These are phyloP conservation scores for Dromas ardeola DNA, from an alignment of 2,113 vertebrate genomes.

Conservation along the genomic window DNA sequence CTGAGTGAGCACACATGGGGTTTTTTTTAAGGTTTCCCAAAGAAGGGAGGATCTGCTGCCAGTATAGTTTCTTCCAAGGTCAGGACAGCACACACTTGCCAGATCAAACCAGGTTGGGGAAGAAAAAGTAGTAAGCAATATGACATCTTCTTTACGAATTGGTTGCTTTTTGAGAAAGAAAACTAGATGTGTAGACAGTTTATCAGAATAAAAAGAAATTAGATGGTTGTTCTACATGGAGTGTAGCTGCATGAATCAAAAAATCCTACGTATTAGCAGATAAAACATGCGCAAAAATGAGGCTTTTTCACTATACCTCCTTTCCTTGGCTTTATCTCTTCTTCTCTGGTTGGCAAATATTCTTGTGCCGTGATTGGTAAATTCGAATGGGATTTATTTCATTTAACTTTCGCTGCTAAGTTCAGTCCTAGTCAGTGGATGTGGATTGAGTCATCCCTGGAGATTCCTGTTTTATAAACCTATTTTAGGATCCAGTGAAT, in stretches of 20 bases:
- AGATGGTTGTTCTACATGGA: background rate
- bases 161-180: background rate
- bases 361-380: background rate
- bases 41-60: background rate
- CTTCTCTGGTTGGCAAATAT: background rate
- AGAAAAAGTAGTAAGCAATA: background rate
- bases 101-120: background rate
- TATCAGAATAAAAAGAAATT: background rate
- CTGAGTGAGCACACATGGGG: background rate
- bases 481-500: slow-evolving; percentile 61
- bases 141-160: background rate
- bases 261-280: background rate
- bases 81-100: background rate
- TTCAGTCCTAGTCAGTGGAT: slow-evolving; percentile 8
- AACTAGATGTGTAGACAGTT: background rate
- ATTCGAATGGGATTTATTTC: background rate
- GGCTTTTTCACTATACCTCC: background rate
- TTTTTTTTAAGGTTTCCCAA: background rate
- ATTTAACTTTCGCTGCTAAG: background rate
- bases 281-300: background rate
- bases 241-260: background rate
- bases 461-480: slow-evolving; percentile 50
- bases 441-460: slow-evolving; percentile 46
- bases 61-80: background rate
- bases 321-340: background rate